Evolutionary conservation across 2,888 invertebrate genomes (phyloP), one percentile per base, ranked within the genome.

Genomic region (Bedellia somnulentella): DNA sequence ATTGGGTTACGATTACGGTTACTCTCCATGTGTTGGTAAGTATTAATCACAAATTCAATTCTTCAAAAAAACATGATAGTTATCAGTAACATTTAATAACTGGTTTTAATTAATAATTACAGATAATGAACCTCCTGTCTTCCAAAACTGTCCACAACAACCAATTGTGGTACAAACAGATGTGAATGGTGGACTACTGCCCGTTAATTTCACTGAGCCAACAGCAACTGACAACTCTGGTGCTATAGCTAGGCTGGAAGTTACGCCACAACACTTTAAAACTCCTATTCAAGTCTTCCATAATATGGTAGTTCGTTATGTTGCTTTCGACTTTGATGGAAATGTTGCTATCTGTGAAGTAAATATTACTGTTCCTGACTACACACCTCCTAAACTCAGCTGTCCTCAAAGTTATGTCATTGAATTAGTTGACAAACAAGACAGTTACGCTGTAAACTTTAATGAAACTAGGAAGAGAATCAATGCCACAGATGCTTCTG

Each of bases 281-380:
- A 93, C 93, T 1, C 94, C 94, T 0, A 81, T 91, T 39, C 83
- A 86, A 54, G 83, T 93, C 8, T 93, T 95, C 61, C 86, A 92
- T 51, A 93, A 95, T 40, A 91, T 90, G 50, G 89, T 93, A 15
- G 92, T 96, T 0, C 89, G 93, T 70, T 98, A 96, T 49, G 89
- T 95, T 1, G 98, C 97, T 3, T 97, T 93, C 49, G 98, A 98
- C 68, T 93, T 92, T 47, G 96, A 96, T 52, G 96, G 96, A 41
- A 98, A 98, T 52, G 94, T 94, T 9, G 98, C 96, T 9, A 93
- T 94, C 52, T 98, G 98, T 53, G 90, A 92, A 77, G 93, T 98
- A 16, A 93, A 94, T 47, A 93, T 98, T 16, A 93, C 94, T 1
- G 93, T 94, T 6, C 92, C 92, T 16, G 94, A 95, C 60, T 88